Conservation (phyloP, 1,140 invertebrate species). For the Drosophila biarmipes region DNA sequence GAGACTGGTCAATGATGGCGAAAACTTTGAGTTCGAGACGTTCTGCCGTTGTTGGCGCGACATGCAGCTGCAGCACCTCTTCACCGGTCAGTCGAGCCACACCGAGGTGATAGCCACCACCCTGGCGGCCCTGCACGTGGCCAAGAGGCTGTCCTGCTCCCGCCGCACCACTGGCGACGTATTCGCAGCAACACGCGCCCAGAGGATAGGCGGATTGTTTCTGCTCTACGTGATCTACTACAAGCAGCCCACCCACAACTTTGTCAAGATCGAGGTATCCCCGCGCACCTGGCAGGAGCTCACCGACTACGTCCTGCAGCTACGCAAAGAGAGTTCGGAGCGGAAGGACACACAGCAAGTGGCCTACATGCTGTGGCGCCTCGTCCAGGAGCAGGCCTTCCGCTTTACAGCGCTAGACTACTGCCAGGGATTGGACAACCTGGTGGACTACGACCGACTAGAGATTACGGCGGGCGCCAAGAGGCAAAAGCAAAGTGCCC, state of each 20-base stretch:
- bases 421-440: slow-evolving; percentile 55
- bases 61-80: slow-evolving; percentile 65
- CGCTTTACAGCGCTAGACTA: slow-evolving; percentile 69
- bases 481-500: not conserved
- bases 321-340: slow-evolving; percentile 3
- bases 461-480: slow-evolving; percentile 22
- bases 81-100: slow-evolving; percentile 58
- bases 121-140: slow-evolving; percentile 59
- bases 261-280: slow-evolving; percentile 64
- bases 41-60: slow-evolving; percentile 66
- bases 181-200: slow-evolving; percentile 26
- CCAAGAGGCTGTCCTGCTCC: slow-evolving; percentile 60
- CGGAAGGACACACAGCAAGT: slow-evolving; percentile 50
- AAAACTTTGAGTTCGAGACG: slow-evolving; percentile 40
- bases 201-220: slow-evolving; percentile 63
- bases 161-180: slow-evolving; percentile 51
- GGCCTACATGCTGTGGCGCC: slow-evolving; percentile 60
- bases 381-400: slow-evolving; percentile 63
- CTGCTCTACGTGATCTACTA: slow-evolving; percentile 71
- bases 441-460: slow-evolving; percentile 67
- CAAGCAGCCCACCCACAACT: slow-evolving; percentile 74
- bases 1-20: slow-evolving; percentile 12
- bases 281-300: slow-evolving; percentile 57
- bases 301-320: slow-evolving; percentile 31
- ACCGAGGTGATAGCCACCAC: slow-evolving; percentile 73